A percentile compares a stretch with the other conserved stretches of the same genome.
These are phyloP conservation scores for Chelmon rostratus DNA, from an alignment of 2,797 vertebrate genomes.

Conservation along the genomic window DNA sequence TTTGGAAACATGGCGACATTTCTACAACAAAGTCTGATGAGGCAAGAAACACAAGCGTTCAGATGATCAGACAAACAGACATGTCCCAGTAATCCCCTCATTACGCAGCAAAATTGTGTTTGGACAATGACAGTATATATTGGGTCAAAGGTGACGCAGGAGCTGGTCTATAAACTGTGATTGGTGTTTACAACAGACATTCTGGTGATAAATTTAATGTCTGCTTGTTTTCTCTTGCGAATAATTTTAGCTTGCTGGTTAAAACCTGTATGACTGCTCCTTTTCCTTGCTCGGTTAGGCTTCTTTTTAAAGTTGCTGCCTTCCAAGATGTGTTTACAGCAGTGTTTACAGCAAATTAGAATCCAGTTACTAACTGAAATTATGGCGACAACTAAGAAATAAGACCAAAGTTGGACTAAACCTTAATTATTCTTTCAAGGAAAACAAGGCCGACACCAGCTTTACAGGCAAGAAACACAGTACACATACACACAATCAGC, in stretches of 20 bases:
- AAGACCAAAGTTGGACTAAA: background rate
- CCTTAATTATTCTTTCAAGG: background rate
- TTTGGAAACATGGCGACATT: background rate
- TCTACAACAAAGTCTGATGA: slow-evolving; percentile 2
- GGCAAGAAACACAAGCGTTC: background rate
- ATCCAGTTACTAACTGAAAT: background rate
- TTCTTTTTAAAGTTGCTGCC: background rate
- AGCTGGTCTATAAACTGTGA: too few relatives aligned
- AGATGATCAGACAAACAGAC: background rate
- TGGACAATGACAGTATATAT: background rate
- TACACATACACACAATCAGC: background rate
- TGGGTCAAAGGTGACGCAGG: background rate
- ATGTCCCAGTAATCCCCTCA: background rate
- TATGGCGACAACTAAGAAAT: background rate
- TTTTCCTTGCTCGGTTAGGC: background rate
- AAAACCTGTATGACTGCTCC: background rate
- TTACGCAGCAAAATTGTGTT: background rate
- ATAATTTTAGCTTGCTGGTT: background rate
- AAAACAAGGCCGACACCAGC: background rate
- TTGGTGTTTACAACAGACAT: background rate
- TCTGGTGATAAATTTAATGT: background rate
- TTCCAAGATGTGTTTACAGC: background rate
- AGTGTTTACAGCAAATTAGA: background rate
- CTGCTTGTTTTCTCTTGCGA: background rate
- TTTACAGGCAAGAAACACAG: background rate